These are phyloP conservation scores for Calliopum simillimum DNA, from an alignment of 2,888 invertebrate genomes.

Conservation along the genomic window DNA sequence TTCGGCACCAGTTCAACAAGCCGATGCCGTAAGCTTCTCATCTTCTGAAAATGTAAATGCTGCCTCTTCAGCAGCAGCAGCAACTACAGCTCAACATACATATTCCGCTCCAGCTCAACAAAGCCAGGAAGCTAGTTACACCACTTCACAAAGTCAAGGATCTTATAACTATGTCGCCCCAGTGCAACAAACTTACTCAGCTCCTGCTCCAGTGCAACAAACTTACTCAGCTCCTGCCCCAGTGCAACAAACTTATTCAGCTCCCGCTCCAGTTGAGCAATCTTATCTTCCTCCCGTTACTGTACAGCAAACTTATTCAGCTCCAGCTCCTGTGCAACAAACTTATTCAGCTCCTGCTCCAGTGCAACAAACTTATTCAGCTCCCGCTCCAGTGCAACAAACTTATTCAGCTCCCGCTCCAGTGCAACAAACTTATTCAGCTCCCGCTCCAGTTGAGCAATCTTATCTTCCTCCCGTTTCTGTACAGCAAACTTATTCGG, in stretches of 20 bases:
- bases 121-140: too few species aligned
- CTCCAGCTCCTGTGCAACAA: constrained; percentile 25
- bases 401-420: constrained; percentile 23
- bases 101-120: constrained; percentile 29
- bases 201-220: constrained; percentile 11
- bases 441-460: constrained; percentile 20
- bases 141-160: too few species aligned
- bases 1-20: neutral
- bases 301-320: constrained; percentile 12
- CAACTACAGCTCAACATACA: neutral
- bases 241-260: neutral
- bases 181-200: constrained; percentile 12
- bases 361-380: constrained; percentile 40
- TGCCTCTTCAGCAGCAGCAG: neutral
- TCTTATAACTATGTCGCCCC: neutral
- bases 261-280: constrained; percentile 6
- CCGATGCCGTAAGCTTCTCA: neutral
- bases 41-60: neutral
- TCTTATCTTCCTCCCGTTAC: constrained; percentile 9
- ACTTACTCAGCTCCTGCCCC: neutral
- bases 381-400: constrained; percentile 21
- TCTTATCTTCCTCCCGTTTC: constrained; percentile 17
- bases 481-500: constrained; percentile 36
- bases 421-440: constrained; percentile 22
- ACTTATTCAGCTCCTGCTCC: constrained; percentile 34